These are phyloP conservation scores for Yponomeuta evonymella DNA, from an alignment of 2,888 invertebrate species.

Conservation along the genomic window DNA sequence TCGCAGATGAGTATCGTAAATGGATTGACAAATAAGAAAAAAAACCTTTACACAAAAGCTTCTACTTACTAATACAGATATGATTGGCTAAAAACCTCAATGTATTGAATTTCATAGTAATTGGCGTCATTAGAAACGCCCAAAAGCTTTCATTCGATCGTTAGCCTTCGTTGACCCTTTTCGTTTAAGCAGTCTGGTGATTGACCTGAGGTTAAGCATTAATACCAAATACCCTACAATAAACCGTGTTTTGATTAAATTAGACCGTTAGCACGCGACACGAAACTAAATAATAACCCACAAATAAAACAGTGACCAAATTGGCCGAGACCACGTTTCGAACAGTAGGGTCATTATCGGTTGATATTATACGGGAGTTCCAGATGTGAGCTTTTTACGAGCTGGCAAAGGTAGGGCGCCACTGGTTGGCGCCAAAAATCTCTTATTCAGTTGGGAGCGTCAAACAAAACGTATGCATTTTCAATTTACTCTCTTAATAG, in stretches of 20 bases:
- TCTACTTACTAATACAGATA: too few relatives aligned
- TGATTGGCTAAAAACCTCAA: not conserved
- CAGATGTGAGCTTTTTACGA: too few relatives aligned
- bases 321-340: not conserved
- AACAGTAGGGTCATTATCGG: slow-evolving; percentile 1
- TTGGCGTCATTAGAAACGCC: not conserved
- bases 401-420: too few relatives aligned
- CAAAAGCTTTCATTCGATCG: not conserved
- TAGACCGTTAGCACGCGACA: slow-evolving; percentile 66
- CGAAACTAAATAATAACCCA: slow-evolving; percentile 37
- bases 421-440: too few relatives aligned
- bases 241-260: slow-evolving; percentile 70
- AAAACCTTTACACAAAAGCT: too few relatives aligned
- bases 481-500: too few relatives aligned
- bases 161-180: not conserved
- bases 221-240: slow-evolving; percentile 65
- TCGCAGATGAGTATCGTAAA: too few relatives aligned
- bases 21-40: too few relatives aligned
- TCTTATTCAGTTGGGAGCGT: too few relatives aligned
- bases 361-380: not conserved
- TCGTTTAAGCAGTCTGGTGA: slow-evolving; percentile 22
- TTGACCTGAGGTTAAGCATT: slow-evolving; percentile 45
- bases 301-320: not conserved
- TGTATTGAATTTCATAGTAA: not conserved
- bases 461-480: too few relatives aligned